A percentile compares a stretch with the other conserved stretches of the same genome.
These are phyloP conservation scores for Pyrgilauda ruficollis DNA, from an alignment of 2,113 vertebrate species.

Conservation along the genomic window DNA sequence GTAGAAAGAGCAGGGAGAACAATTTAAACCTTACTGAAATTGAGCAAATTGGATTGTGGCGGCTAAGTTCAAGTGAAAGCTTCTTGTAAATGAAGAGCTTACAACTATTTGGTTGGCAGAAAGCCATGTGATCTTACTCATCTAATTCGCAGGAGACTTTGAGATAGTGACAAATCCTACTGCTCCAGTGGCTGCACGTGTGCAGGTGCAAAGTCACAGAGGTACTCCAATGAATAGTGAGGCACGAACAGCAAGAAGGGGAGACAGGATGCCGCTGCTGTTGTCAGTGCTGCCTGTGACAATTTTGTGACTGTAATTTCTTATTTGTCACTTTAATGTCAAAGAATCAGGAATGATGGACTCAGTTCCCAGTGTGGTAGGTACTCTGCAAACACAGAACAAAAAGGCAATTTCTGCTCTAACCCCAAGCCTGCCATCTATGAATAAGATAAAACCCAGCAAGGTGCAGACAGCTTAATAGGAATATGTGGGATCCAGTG, in stretches of 20 bases:
- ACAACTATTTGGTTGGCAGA: constrained; percentile 33
- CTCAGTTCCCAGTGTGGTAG: background rate
- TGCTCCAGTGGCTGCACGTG: background rate
- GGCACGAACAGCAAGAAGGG: background rate
- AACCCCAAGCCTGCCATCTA: background rate
- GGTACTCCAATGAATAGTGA: background rate
- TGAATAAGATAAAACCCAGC: background rate
- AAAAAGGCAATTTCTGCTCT: background rate
- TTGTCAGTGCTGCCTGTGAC: background rate
- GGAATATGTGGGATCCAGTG: background rate
- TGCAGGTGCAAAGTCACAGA: background rate
- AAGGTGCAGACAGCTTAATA: background rate
- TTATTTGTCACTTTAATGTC: background rate
- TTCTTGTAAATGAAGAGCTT: constrained; percentile 60
- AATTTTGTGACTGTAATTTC: background rate
- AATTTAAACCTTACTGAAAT: constrained; percentile 30
- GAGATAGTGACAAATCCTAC: background rate
- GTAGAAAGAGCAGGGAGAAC: constrained; percentile 1
- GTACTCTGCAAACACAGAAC: background rate
- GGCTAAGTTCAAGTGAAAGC: constrained; percentile 58
- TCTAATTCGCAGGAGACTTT: constrained; percentile 1
- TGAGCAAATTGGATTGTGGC: constrained; percentile 16
- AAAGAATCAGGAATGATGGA: background rate
- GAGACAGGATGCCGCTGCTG: background rate
- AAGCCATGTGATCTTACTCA: constrained; percentile 20